A percentile compares a stretch with the other conserved stretches of the same genome.
Evolutionary conservation across 2,113 vertebrate species (phyloP).

Genomic region (Jaculus jaculus): DNA sequence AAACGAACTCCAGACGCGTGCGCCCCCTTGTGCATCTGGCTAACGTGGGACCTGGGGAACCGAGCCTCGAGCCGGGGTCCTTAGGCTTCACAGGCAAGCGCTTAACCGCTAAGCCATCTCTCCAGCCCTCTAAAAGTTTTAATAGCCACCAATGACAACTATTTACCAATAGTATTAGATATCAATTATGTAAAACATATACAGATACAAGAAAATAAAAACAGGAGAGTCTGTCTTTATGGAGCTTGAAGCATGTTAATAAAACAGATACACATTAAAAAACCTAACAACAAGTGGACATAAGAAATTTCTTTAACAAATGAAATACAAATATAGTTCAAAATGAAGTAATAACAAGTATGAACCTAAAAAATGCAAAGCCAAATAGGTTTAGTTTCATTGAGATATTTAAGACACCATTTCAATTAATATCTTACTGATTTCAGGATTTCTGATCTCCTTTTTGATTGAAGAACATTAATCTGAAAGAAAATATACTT

Average conservation of each 20-base stretch:
- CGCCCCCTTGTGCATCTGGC: too few species aligned
- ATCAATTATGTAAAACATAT: background rate
- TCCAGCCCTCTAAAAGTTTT: background rate
- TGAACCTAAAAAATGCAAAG: background rate
- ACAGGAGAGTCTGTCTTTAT: background rate
- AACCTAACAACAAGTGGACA: background rate
- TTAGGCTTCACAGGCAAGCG: too few species aligned
- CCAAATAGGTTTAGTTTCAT: constrained; percentile 20
- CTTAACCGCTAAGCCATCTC: too few species aligned
- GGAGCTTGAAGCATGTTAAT: background rate
- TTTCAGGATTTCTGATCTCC: constrained; percentile 98
- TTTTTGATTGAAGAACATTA: constrained; percentile 98
- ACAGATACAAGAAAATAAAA: background rate
- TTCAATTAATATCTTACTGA: constrained; percentile 88
- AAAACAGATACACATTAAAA: background rate
- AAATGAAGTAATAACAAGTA: constrained; percentile 21
- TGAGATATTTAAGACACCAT: constrained; percentile 30
- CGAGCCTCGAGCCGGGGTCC: too few species aligned
- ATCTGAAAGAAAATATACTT: constrained; percentile 86
- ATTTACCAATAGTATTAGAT: background rate
- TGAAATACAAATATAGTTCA: constrained; percentile 9
- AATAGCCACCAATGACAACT: background rate
- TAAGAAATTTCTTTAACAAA: background rate
- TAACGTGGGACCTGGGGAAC: too few species aligned
- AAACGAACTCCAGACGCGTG: too few species aligned